Base-by-base conservation (phyloP, 1,140 invertebrate genomes). In the Drosophila chauvacae region DNA sequence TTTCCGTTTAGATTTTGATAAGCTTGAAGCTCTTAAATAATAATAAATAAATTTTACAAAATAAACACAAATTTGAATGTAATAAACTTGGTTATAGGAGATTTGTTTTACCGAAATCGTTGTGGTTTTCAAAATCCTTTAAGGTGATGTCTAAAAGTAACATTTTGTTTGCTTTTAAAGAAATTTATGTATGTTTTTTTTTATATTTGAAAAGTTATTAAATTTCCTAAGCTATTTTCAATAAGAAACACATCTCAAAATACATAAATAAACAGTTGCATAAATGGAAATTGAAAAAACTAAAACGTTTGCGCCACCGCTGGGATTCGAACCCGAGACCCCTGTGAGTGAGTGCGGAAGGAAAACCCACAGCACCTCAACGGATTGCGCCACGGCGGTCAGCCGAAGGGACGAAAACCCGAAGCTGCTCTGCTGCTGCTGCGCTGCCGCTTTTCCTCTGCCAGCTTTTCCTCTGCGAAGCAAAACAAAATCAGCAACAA, bases 401-500 rank as follows among this genome's bases (percentile, higher is more conserved):
- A 84, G 18, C 60, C 65, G 63, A 80, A 60, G 42, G 42, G 14
- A 20, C 28, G 6, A 18, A 55, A 20, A 68, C 39, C 68, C 83
- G 83, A 87, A 77, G 66, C 13, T 35, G 62, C 39, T 60, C 66
- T 50, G 44, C 51, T 48, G 64, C 66, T 48, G 30, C 10, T 33
- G 73, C 69, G 81, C 41, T 71, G 71, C 58, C 33, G 56, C 48
- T 56, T 59, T 57, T 57, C 55, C 57, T 42, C 73, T 77, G 75
- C 37, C 44, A 39, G 57, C 39, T 48, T 68, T 73, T 70, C 63
- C 64, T 81, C 23, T 53, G 79, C 72, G 26, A 23, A 45, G 70
- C 56, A 47, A 79, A 77, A 91, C 76, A 91, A 91, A 91, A 86
- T 78, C 84, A 91, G 88, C 81, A 85, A 85, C 84, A 91, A 91